Base-by-base conservation (phyloP, 2,797 vertebrate genomes). In the Pseudochirops cupreus region DNA sequence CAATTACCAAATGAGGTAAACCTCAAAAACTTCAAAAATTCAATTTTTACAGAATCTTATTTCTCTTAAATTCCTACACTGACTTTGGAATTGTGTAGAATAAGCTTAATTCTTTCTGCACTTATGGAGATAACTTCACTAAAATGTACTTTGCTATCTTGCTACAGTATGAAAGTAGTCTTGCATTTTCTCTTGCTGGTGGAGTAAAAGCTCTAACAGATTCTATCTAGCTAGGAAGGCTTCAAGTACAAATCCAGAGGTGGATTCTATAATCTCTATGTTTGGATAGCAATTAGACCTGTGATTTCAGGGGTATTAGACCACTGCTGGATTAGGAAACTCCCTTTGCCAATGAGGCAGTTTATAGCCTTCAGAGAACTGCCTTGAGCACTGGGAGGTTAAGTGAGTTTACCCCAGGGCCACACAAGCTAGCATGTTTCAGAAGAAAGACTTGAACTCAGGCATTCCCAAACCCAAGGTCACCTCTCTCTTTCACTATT, bases 11-110 rank as follows among this genome's bases (percentile, higher is more conserved):
- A n/a, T 26, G 26, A 58, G 6, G 0, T 90, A 74, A 94, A 82
- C 3, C 7, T 89, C n/a, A 92, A 46, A 91, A 94, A 91, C 1
- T 18, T 93, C 29, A 96, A 67, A 62, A 39, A 29, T 89, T 56
- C 62, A 28, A 52, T 89, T 94, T 93, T 87, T 90, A 95, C 59
- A 74, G 12, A 95, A 92, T 1, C 11, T 96, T 82, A 91, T 91
- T 91, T 93, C 91, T 93, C 93, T 95, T 74, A 93, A 92, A 55
- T 91, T 74, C 58, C 62, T 67, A 21, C 1, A 74, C 14, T n/a
- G n/a, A 74, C 67, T 74, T 39, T 39, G n/a, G 16, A 67, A n/a
- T 59, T 59, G 33, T 74, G 18, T n/a, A 67, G 62, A 18, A n/a
- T n/a, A n/a, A 67, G 33, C 4, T n/a, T n/a, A 67, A 67, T n/a